phyloP scores from a whole-genome alignment of 2,888 invertebrate species.

The Lordiphosa andalusiaca region DNA sequence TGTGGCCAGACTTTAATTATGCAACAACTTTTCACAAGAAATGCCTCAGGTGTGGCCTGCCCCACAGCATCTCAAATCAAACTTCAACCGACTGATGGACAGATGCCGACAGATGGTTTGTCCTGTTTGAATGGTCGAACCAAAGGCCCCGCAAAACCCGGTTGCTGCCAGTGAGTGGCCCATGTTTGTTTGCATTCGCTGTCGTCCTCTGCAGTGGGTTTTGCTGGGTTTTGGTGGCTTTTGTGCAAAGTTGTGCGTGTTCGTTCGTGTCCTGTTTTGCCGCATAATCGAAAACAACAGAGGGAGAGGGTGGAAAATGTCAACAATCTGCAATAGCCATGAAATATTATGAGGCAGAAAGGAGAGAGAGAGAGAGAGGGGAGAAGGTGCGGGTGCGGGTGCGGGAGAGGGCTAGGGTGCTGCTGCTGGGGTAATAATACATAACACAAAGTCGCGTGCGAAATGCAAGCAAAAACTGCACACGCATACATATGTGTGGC shows the following conservation, averaged over 20 bases:
- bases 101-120: slow-evolving; percentile 27
- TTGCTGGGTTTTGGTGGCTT: slow-evolving; percentile 5
- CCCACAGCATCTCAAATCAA: too few species aligned
- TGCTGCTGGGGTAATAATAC: slow-evolving; percentile 49
- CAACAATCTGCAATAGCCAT: slow-evolving; percentile 65
- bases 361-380: not conserved
- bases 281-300: slow-evolving; percentile 49
- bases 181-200: slow-evolving; percentile 37
- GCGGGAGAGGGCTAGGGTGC: too few species aligned
- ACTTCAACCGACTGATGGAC: slow-evolving; percentile 12
- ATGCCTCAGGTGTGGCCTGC: too few species aligned
- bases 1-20: too few species aligned
- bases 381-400: too few species aligned
- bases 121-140: slow-evolving; percentile 30
- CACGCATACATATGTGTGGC: slow-evolving; percentile 12
- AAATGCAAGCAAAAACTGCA: slow-evolving; percentile 28
- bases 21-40: too few species aligned
- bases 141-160: slow-evolving; percentile 6
- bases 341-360: slow-evolving; percentile 59
- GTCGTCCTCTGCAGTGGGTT: slow-evolving; percentile 19
- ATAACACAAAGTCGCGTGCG: slow-evolving; percentile 37
- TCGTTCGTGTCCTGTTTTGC: slow-evolving; percentile 31
- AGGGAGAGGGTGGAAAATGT: slow-evolving; percentile 37
- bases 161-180: not conserved
- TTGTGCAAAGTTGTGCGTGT: slow-evolving; percentile 26